Evolutionary conservation across 2,113 vertebrate genomes (phyloP).

Genomic region (Misgurnus mizolepis): DNA sequence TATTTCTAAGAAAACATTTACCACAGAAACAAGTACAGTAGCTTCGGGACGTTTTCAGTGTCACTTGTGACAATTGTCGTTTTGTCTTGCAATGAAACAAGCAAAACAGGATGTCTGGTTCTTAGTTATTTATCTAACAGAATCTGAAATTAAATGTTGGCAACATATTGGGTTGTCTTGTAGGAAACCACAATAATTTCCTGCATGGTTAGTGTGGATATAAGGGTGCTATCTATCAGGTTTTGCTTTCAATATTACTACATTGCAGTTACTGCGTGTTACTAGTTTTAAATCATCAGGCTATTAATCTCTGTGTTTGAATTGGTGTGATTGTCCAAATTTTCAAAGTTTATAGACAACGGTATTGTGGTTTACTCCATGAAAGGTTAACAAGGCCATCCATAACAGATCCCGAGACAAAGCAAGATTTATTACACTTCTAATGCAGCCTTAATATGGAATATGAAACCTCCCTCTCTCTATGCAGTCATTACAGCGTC

Average conservation of each 20-base stretch:
- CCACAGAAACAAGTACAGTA: not conserved
- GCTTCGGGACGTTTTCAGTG: not conserved
- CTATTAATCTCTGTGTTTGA: not conserved
- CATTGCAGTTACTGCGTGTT: not conserved
- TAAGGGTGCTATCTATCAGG: not conserved
- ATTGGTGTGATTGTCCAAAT: not conserved
- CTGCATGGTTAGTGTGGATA: slow-evolving; percentile 29
- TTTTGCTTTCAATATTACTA: not conserved
- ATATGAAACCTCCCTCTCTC: slow-evolving; percentile 5
- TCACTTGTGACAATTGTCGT: slow-evolving; percentile 13
- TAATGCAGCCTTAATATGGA: slow-evolving; percentile 20
- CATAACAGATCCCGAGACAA: slow-evolving; percentile 1
- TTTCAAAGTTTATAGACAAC: not conserved
- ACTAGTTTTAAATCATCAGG: not conserved
- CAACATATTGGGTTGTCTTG: not conserved
- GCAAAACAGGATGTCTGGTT: slow-evolving; percentile 43
- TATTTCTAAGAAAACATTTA: slow-evolving; percentile 21
- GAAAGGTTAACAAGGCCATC: slow-evolving; percentile 1
- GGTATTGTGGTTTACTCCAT: not conserved
- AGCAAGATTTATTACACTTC: slow-evolving; percentile 2
- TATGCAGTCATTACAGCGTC: slow-evolving; percentile 24
- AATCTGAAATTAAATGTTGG: not conserved
- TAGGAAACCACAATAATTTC: slow-evolving; percentile 52
- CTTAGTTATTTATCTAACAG: slow-evolving; percentile 26
- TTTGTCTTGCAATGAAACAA: not conserved